These are phyloP conservation scores for Stenurella melanura DNA, from an alignment of 2,888 invertebrate species.

Conservation along the genomic window DNA sequence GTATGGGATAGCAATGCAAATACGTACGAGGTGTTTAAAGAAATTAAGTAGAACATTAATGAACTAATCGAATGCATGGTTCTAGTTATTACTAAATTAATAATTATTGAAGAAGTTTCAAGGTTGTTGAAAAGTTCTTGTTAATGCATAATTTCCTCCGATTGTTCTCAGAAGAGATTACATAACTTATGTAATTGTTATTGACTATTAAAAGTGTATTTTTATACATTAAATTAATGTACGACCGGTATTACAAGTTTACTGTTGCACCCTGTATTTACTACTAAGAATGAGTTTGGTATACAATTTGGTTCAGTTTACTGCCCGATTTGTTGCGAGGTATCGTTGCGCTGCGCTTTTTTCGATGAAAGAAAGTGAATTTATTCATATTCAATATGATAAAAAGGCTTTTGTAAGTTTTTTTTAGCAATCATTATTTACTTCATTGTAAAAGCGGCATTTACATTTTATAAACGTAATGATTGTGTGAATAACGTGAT, in stretches of 20 bases:
- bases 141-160: neutral
- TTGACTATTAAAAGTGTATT: neutral
- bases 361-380: neutral
- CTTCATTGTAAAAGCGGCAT: neutral
- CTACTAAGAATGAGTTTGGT: conserved; percentile 1
- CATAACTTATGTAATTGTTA: neutral
- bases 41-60: neutral
- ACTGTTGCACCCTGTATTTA: conserved; percentile 24
- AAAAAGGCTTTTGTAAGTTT: conserved; percentile 27
- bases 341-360: neutral
- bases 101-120: no score
- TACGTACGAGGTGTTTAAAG: neutral
- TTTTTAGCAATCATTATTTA: neutral
- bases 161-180: neutral
- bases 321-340: neutral
- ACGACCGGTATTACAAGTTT: neutral
- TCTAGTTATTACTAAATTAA: neutral
- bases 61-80: neutral
- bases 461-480: neutral
- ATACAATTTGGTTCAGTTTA: conserved; percentile 14
- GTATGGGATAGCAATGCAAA: neutral
- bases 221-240: neutral
- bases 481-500: neutral
- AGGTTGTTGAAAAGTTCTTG: no score
- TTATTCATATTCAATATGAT: conserved; percentile 6